Evolutionary conservation across 2,113 vertebrate species (phyloP), one percentile per base, ranked within the genome.

Genomic region (Cebidichthys violaceus): DNA sequence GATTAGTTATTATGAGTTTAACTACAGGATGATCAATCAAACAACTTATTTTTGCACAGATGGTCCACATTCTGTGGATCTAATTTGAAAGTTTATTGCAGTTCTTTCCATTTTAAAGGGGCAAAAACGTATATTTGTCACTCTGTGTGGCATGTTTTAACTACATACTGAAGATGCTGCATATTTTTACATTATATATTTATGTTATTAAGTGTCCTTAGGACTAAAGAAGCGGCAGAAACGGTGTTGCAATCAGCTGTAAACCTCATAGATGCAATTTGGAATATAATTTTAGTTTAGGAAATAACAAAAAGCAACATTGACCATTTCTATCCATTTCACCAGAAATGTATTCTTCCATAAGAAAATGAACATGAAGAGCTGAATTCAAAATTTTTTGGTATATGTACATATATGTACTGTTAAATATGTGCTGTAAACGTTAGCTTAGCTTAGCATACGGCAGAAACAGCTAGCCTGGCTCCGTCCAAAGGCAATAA

Each of bases 61-160:
- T 62, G 29, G 3, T 61, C n/a, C n/a, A n/a, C n/a, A 47, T 59
- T 77, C 20, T 57, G 47, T 31, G 62, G 18, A 73, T 45, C n/a
- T 57, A 17, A 77, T 77, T 43, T 47, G 1, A 68, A 68, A 35
- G 27, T 37, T 27, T 43, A 14, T 8, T 35, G 39, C 52, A 67
- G 50, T 39, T 75, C 35, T 9, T 33, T 27, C 2, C 22, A 39
- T 41, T 41, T 57, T 14, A 35, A 37, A 64, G 27, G 37, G 17
- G 17, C 29, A 57, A 70, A 55, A 71, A 15, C 24, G 5, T 17
- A 5, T 22, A 10, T 33, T 22, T 15, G 6, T 43, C n/a, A n/a
- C 17, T n/a, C 29, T 61, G 45, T 13, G 3, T 31, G 39, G 7
- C 4, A 61, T 45, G 22, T 35, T 35, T 50, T 73, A 45, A 45